These are phyloP conservation scores for Sycophila sp. DNA, from an alignment of 1,140 invertebrate genomes.

Conservation along the genomic window DNA sequence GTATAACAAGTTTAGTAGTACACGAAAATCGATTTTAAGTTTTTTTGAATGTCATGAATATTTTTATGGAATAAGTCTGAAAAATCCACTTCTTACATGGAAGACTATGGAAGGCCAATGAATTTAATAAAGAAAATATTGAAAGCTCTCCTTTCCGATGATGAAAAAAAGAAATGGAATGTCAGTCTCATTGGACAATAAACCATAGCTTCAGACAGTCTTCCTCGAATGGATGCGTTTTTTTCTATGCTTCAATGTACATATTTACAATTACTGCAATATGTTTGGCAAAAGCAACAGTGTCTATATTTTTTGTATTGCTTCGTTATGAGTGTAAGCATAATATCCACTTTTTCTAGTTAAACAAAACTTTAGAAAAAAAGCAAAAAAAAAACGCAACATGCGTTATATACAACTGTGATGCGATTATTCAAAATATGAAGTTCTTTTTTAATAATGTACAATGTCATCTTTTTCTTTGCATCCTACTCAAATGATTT, in stretches of 20 bases:
- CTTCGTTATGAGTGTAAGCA: neutral
- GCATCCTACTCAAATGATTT: neutral
- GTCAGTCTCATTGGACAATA: constrained; percentile 32
- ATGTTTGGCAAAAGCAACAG: constrained; percentile 31
- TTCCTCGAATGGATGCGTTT: constrained; percentile 31
- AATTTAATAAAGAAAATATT: neutral
- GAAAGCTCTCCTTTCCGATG: neutral
- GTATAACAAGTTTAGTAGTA: neutral
- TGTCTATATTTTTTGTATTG: constrained; percentile 8
- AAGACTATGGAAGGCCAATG: constrained; percentile 22
- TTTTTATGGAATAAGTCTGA: constrained; percentile 17
- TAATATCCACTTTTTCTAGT: constrained; percentile 6
- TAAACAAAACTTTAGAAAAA: constrained; percentile 21
- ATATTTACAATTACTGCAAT: constrained; percentile 49
- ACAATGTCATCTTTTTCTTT: constrained; percentile 19
- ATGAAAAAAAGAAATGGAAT: constrained; percentile 30
- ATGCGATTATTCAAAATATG: constrained; percentile 34
- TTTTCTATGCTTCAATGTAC: constrained; percentile 45
- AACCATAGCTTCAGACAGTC: constrained; percentile 31
- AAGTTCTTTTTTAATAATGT: constrained; percentile 24
- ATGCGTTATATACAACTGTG: constrained; percentile 34
- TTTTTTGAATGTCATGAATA: constrained; percentile 8
- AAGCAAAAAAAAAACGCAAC: constrained; percentile 13
- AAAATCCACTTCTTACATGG: constrained; percentile 12
- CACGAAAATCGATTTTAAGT: neutral